A percentile compares a stretch with the other conserved stretches of the same genome.
Evolutionary conservation across 2,113 vertebrate species (phyloP).

Genomic region (Ptilonorhynchus violaceus): DNA sequence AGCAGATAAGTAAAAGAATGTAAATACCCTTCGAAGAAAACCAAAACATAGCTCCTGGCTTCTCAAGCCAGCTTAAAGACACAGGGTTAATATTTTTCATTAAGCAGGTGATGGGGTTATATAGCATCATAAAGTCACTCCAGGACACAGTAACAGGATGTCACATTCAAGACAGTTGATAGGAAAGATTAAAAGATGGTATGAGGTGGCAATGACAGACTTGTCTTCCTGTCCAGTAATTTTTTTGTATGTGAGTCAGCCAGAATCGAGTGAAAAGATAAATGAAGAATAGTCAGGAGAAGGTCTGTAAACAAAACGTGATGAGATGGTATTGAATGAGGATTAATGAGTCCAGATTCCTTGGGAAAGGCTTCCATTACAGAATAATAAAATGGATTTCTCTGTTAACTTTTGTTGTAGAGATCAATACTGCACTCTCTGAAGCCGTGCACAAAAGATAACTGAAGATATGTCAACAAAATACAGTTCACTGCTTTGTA

Average conservation of each 20-base stretch:
- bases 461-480: neutral
- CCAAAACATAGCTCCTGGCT: too few species aligned
- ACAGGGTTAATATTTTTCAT: too few species aligned
- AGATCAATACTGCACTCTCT: neutral
- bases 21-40: too few species aligned
- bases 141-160: neutral
- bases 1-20: too few species aligned
- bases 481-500: neutral
- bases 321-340: neutral
- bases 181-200: neutral
- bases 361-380: neutral
- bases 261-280: neutral
- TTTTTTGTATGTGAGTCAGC: neutral
- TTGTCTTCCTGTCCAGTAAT: neutral
- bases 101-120: too few species aligned
- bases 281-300: neutral
- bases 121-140: too few species aligned
- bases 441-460: neutral
- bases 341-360: neutral
- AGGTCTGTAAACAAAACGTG: neutral
- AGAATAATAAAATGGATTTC: neutral
- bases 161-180: neutral
- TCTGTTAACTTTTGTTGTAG: neutral
- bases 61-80: too few species aligned
- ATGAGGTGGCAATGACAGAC: neutral